Base-by-base conservation (phyloP, 2,113 vertebrate species). In the Catharus bicknelli region DNA sequence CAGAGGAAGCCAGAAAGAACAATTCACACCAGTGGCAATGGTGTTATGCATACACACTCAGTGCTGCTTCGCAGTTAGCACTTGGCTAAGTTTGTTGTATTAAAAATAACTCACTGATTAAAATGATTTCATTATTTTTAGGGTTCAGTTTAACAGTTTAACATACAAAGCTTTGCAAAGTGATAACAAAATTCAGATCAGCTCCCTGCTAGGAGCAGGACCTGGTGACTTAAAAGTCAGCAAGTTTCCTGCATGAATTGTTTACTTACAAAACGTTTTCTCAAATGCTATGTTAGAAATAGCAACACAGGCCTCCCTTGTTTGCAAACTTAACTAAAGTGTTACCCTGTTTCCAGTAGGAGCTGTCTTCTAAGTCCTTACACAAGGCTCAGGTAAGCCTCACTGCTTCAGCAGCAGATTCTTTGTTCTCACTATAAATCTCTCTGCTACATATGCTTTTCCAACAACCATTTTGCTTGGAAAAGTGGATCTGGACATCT, bases 41-140 rank as follows among this genome's bases (percentile, higher is more conserved):
- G 68, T 38, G 79, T 58, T 74, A 57, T 23, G 76, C 51, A 12
- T 12, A 55, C 0, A 1, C 70, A 50, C 34, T 68, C 62, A 36
- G 70, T 13, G 55, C 64, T 63, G 73, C 88, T 83, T 69, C 27
- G 36, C 40, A 34, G 76, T 62, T 81, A 86, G 59, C 75, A 78
- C 90, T 72, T 67, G 79, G 61, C 51, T 83, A 80, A 62, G 12
- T 86, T 68, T 50, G 47, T 77, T 93, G 72, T 77, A 91, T 93
- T 91, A 95, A 86, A 93, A 91, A 80, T 69, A 95, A 81, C 59
- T 77, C 83, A 74, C 38, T 43, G 95, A 91, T 93, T 85, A 68
- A 91, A 95, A 91, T 5, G 0, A 80, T 92, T 83, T 83, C 45
- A 59, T 90, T 80, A 85, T 79, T 93, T 88, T 82, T 58, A 58